These are phyloP conservation scores for Tribolium madens DNA, from an alignment of 1,140 invertebrate genomes.

Conservation along the genomic window DNA sequence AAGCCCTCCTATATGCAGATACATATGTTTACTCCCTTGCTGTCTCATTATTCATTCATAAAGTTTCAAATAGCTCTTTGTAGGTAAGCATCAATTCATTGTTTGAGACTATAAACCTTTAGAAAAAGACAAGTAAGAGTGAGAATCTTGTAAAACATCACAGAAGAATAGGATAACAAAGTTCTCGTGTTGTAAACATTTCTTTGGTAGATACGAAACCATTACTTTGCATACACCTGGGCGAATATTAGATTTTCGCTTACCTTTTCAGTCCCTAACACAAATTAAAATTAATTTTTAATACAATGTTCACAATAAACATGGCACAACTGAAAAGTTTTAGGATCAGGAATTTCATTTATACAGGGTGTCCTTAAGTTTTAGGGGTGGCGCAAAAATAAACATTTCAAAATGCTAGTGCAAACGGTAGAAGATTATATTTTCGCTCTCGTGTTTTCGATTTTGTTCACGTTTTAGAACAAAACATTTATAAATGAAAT, in stretches of 20 bases:
- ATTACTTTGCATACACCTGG: constrained; percentile 11
- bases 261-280: constrained; percentile 3
- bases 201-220: constrained; percentile 6
- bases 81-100: constrained; percentile 36
- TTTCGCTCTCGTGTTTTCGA: no score
- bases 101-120: not conserved
- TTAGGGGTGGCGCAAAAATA: no score
- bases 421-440: no score
- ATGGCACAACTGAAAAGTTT: constrained; percentile 10
- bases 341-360: no score
- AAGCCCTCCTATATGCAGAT: constrained; percentile 26
- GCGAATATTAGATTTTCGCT: constrained; percentile 14
- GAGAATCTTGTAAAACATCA: not conserved
- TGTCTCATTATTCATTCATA: constrained; percentile 31
- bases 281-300: constrained; percentile 39
- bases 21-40: constrained; percentile 25
- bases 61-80: constrained; percentile 20
- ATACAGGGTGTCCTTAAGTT: no score
- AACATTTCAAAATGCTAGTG: no score
- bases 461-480: no score
- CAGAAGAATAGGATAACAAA: not conserved
- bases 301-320: constrained; percentile 10
- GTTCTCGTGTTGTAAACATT: not conserved
- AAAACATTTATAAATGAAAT: no score
- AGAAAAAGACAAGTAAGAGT: not conserved